Percentiles rank a stretch among this genome's conserved stretches.
Evolutionary conservation across 1,140 invertebrate genomes (phyloP).

Genomic region (Neodiprion virginianus): DNA sequence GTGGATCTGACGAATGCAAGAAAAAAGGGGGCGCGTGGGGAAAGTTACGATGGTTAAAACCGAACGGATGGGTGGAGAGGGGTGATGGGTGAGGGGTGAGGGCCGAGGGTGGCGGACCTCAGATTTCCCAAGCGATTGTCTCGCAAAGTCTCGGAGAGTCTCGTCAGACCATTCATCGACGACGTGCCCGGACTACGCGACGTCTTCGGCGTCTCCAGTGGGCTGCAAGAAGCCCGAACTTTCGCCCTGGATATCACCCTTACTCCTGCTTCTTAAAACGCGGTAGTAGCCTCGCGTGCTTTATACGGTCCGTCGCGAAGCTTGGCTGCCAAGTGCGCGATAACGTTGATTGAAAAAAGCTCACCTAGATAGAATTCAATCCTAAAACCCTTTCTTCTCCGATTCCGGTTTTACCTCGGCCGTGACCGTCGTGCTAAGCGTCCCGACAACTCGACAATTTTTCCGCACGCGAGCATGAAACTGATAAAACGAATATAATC

Average conservation of each 20-base stretch:
- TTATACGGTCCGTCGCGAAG: conserved; percentile 24
- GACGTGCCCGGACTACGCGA: conserved; percentile 58
- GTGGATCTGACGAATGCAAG: background rate
- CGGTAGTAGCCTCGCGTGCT: conserved; percentile 27
- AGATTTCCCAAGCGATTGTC: conserved; percentile 63
- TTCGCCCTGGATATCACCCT: conserved; percentile 20
- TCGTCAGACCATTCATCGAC: conserved; percentile 61
- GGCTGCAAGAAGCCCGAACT: conserved; percentile 37
- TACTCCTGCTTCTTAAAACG: conserved; percentile 7
- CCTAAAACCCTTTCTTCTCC: conserved; percentile 13
- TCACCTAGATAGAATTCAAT: conserved; percentile 43
- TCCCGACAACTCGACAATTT: background rate
- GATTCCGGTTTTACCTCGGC: background rate
- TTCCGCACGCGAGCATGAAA: background rate
- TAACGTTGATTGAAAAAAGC: conserved; percentile 54
- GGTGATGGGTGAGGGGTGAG: conserved; percentile 33
- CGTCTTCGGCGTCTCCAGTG: conserved; percentile 34
- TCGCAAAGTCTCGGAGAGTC: conserved; percentile 55
- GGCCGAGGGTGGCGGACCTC: conserved; percentile 47
- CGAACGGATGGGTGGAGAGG: conserved; percentile 9
- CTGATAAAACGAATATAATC: background rate
- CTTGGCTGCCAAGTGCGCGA: conserved; percentile 42
- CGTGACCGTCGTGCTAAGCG: conserved; percentile 11
- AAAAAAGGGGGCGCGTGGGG: conserved; percentile 1
- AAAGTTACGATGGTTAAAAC: conserved; percentile 5